Evolutionary conservation across 2,797 vertebrate species (phyloP), one percentile per base, ranked within the genome.

Genomic region (Cossypha caffra): DNA sequence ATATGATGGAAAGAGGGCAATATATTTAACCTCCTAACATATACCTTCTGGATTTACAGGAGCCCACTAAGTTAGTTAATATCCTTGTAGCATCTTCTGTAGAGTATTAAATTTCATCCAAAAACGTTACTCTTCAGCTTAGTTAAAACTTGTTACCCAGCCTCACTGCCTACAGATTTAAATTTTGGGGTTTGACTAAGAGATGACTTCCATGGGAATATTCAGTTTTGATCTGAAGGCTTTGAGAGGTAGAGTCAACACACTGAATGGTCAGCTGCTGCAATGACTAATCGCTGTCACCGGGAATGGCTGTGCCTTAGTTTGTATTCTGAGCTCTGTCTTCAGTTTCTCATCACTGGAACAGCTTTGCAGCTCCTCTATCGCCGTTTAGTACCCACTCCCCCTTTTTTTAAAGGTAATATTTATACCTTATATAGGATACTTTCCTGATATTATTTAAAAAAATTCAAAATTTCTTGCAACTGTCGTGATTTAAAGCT

Each of bases 21-120:
- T 38, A 13, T 15, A 50, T 68, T 50, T 64, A 31, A 37, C 15
- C 10, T 78, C 3, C 29, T 54, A 33, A 26, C 20, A 29, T 3
- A 19, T 4, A 62, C 7, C 38, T 47, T 28, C 33, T 33, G 37
- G 40, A 58, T 58, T 68, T 76, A 59, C 13, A 51, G 61, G 6
- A 43, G 3, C 20, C 16, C 26, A 7, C n/a, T 35, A 35, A 10
- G 17, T 51, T 33, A 25, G 4, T 14, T 43, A 31, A 51, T 0
- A 0, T 62, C 33, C 7, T 58, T 69, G 16, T 50, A 35, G 5
- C 2, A 0, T 11, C 10, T 47, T 51, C 13, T 37, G 20, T 20
- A 59, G 38, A 28, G 13, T 50, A 23, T 8, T 51, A 48, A 2
- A 83, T 73, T 80, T 83, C 4, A 63, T 33, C n/a, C 21, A 45